Evolutionary conservation across 2,888 invertebrate genomes (phyloP).

Genomic region (Meloe dianella): DNA sequence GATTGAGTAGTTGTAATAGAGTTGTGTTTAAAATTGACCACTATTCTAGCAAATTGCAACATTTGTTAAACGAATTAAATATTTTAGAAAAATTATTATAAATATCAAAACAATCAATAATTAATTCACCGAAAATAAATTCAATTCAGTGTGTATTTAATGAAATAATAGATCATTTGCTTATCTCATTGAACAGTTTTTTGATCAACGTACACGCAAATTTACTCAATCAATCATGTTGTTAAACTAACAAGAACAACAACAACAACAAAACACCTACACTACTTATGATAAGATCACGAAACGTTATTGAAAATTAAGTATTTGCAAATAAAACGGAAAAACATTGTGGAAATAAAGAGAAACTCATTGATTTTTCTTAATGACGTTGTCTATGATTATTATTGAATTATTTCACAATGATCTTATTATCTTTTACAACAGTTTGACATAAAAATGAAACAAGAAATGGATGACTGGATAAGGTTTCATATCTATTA

Average conservation of each 20-base stretch:
- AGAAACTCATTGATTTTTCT: not conserved
- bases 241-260: no score
- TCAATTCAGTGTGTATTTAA: not conserved
- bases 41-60: not conserved
- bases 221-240: not conserved
- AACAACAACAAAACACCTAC: no score
- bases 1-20: not conserved
- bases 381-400: not conserved
- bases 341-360: no score
- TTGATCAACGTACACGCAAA: not conserved
- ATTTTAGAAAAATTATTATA: no score
- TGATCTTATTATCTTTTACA: not conserved
- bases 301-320: no score
- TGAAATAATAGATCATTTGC: not conserved
- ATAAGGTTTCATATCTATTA: not conserved
- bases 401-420: not conserved
- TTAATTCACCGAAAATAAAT: no score
- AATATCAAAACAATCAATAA: not conserved
- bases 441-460: not conserved
- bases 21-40: not conserved
- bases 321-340: no score
- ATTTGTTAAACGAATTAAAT: not conserved
- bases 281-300: no score
- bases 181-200: not conserved
- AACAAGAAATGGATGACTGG: not conserved